Percentiles rank a stretch among this genome's conserved stretches.
These are phyloP conservation scores for Balanococcus diminutus DNA, from an alignment of 2,888 invertebrate genomes.

Conservation along the genomic window DNA sequence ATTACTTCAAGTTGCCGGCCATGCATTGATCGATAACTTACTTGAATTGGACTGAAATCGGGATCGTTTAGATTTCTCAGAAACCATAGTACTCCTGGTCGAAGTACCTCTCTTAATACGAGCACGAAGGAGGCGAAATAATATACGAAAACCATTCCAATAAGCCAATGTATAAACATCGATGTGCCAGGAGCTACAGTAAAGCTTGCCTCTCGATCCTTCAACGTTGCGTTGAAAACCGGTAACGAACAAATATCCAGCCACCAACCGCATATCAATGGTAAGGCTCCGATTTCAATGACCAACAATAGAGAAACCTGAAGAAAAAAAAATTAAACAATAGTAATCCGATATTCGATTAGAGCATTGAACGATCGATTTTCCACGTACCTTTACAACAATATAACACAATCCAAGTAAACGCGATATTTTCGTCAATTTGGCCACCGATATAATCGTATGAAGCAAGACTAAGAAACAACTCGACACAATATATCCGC, in stretches of 20 bases:
- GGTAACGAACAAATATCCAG: slow-evolving; percentile 95
- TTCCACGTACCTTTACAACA: slow-evolving; percentile 68
- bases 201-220: slow-evolving; percentile 86
- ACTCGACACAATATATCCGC: slow-evolving; percentile 93
- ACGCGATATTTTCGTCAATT: slow-evolving; percentile 79
- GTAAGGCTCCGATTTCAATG: slow-evolving; percentile 95
- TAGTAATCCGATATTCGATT: background rate
- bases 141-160: slow-evolving; percentile 98
- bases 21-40: too few species aligned
- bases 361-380: background rate
- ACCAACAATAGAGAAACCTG: slow-evolving; percentile 92
- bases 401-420: slow-evolving; percentile 92
- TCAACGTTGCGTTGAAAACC: slow-evolving; percentile 86
- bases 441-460: slow-evolving; percentile 78
- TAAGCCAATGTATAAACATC: slow-evolving; percentile 98
- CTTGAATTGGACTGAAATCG: slow-evolving; percentile 98
- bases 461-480: slow-evolving; percentile 80
- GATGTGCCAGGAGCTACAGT: slow-evolving; percentile 86
- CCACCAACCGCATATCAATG: slow-evolving; percentile 99
- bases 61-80: slow-evolving; percentile 97
- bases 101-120: slow-evolving; percentile 86
- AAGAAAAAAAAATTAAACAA: slow-evolving; percentile 60
- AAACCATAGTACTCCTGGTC: slow-evolving; percentile 98
- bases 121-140: slow-evolving; percentile 98
- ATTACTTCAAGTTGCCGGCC: too few species aligned